Evolutionary conservation across 1,140 invertebrate species (phyloP).

Genomic region (Chrysoperla carnea): DNA sequence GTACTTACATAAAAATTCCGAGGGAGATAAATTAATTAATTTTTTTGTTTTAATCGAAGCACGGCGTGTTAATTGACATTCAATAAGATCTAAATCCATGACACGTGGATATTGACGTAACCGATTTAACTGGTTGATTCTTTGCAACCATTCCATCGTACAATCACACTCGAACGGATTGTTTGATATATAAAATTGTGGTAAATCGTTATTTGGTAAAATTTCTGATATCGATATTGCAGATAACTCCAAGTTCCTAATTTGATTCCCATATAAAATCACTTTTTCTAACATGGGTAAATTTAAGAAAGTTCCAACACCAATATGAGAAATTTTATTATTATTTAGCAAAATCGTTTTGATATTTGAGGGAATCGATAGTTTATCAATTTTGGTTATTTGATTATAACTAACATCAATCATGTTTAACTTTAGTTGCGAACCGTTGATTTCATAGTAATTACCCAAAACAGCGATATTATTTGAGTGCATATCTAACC

Average conservation of each 20-base stretch:
- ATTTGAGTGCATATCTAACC: conserved; percentile 52
- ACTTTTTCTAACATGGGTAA: conserved; percentile 51
- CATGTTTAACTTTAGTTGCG: conserved; percentile 43
- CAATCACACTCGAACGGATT: conserved; percentile 74
- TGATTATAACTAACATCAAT: conserved; percentile 59
- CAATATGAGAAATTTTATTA: conserved; percentile 50
- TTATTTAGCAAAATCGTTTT: conserved; percentile 59
- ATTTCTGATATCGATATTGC: conserved; percentile 48
- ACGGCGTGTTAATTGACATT: conserved; percentile 63
- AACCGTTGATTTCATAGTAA: conserved; percentile 37
- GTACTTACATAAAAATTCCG: conserved; percentile 74
- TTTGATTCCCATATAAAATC: conserved; percentile 54
- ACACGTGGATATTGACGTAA: conserved; percentile 65
- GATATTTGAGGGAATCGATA: conserved; percentile 50
- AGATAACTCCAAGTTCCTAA: conserved; percentile 51
- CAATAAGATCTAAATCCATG: conserved; percentile 67
- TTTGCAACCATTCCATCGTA: conserved; percentile 69
- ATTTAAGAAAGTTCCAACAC: conserved; percentile 51
- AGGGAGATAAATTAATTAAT: conserved; percentile 55
- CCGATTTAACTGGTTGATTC: conserved; percentile 49
- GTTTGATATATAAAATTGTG: conserved; percentile 60
- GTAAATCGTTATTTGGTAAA: conserved; percentile 40
- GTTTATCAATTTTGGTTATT: conserved; percentile 43
- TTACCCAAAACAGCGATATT: conserved; percentile 45
- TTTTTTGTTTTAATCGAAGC: conserved; percentile 49